phyloP scores from a whole-genome alignment of 2,888 invertebrate genomes.

The Zaprionus lineosus region DNA sequence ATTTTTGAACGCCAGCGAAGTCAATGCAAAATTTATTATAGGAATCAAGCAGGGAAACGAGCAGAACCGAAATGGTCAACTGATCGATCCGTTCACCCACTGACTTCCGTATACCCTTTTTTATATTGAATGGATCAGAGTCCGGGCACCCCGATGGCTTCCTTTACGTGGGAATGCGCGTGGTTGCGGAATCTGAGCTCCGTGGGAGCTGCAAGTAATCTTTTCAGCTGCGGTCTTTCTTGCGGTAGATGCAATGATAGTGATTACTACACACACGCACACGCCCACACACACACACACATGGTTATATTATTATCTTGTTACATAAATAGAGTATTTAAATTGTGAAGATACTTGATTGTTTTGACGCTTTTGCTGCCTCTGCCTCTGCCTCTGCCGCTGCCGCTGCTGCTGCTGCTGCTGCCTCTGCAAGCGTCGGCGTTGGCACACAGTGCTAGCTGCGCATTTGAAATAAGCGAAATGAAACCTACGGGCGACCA shows the following conservation, averaged over 20 bases:
- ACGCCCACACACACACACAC: too few relatives aligned
- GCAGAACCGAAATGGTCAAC: too few relatives aligned
- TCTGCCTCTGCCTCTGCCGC: constrained; percentile 1
- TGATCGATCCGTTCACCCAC: too few relatives aligned
- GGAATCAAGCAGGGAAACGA: neutral
- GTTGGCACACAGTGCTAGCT: constrained; percentile 38
- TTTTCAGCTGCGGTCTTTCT: neutral
- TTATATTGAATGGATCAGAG: too few relatives aligned
- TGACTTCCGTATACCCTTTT: too few relatives aligned
- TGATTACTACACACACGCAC: too few relatives aligned
- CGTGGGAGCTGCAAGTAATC: neutral
- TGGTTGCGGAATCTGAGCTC: neutral
- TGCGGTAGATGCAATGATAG: too few relatives aligned
- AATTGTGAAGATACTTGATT: constrained; percentile 3
- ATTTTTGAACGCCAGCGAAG: constrained; percentile 14
- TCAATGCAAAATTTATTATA: constrained; percentile 7
- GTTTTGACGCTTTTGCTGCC: constrained; percentile 24
- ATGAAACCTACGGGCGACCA: constrained; percentile 9
- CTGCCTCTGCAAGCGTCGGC: neutral
- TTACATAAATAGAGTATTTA: constrained; percentile 20
- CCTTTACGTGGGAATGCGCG: too few relatives aligned
- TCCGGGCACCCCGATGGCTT: too few relatives aligned
- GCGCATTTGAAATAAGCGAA: constrained; percentile 40
- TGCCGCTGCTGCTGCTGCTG: constrained; percentile 2
- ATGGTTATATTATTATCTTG: too few relatives aligned